A percentile compares a stretch with the other conserved stretches of the same genome.
Conservation (phyloP, 2,113 vertebrate species). For the Plotosus lineatus region DNA sequence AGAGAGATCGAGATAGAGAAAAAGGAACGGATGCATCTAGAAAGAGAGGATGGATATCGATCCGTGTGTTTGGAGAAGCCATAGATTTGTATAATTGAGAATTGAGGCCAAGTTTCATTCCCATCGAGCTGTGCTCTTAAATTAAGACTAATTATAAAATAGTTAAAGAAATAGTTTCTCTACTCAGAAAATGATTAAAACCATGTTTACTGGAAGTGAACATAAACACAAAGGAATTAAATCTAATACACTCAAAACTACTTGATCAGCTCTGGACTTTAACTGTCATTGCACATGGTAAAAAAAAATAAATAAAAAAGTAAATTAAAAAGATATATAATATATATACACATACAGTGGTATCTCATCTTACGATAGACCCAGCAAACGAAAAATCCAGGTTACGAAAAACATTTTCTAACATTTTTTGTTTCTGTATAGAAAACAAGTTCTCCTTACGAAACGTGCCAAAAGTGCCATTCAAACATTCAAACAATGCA, state of each 20-base stretch:
- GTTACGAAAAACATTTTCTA: no score
- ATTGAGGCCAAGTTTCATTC: background rate
- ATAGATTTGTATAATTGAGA: conserved; percentile 9
- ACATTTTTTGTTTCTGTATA: no score
- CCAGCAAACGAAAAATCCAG: no score
- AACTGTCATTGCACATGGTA: background rate
- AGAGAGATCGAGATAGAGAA: conserved; percentile 34
- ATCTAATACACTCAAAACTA: background rate
- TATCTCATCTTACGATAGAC: no score
- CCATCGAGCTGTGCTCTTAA: background rate
- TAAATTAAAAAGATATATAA: no score
- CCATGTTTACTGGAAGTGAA: background rate
- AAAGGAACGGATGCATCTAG: conserved; percentile 26
- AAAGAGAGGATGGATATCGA: conserved; percentile 53
- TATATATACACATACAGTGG: no score
- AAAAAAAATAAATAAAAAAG: background rate
- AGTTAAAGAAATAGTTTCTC: background rate
- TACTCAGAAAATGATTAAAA: background rate
- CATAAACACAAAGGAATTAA: background rate
- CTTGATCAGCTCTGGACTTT: background rate
- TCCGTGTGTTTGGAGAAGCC: conserved; percentile 60
- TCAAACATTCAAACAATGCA: no score
- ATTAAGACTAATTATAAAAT: conserved; percentile 18
- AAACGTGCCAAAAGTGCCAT: no score
- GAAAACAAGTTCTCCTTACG: no score